Evolutionary conservation across 2,797 vertebrate species (phyloP), one percentile per base, ranked within the genome.

Genomic region (Molothrus ater): DNA sequence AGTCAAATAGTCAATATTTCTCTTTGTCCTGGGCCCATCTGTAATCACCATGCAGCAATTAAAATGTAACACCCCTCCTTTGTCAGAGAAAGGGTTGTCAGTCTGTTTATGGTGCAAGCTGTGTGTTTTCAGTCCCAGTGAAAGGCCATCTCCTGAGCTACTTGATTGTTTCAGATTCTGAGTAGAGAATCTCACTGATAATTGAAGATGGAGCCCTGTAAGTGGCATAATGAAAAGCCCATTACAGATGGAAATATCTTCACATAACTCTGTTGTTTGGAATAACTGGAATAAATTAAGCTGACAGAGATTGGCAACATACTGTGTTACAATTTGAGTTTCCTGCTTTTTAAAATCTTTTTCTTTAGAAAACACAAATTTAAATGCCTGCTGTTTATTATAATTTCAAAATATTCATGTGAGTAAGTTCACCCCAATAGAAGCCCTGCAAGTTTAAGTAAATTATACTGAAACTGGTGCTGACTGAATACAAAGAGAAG

Each of bases 41-140:
- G 59, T 17, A 47, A 60, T 38, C 59, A 70, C 17, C 28, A 56
- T 15, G 57, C 32, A 84, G 17, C 60, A 60, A 92, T 90, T 96
- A 92, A 92, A 95, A 95, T 80, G 17, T 38, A 82, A 76, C n/a
- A 26, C 32, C 7, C 81, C 38, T 87, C 34, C 80, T 91, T 88
- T 66, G 56, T 75, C 20, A 66, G 72, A 34, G 36, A 18, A 81
- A 57, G 13, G 32, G 19, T 5, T 92, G 29, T 38, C 80, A 47
- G 8, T 51, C 61, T 1, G 0, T 40, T 76, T 75, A 28, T 17
- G 3, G 31, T 10, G 11, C n/a, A 80, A 56, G 16, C 6, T 22
- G 10, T 31, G 9, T 34, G 4, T 54, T 84, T 74, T 61, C 43
- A 54, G 42, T 31, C 10, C 17, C 17, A 61, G 59, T 24, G 8